Conservation (phyloP, 1,140 invertebrate species). For the Leptoteleia sp. region DNA sequence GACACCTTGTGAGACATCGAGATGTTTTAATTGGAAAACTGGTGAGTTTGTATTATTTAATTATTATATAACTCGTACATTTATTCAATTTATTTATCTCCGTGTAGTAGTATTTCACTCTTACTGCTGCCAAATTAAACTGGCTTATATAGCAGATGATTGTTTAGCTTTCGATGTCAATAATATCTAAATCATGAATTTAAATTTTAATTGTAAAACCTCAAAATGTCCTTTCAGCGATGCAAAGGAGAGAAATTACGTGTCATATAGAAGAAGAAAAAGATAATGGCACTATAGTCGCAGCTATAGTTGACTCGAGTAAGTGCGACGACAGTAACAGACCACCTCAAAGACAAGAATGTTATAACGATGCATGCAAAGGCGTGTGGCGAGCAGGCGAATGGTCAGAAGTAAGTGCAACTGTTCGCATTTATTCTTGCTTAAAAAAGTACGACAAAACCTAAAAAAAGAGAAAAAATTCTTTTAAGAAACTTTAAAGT, state of each 20-base stretch:
- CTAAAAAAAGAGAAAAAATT: too few species aligned
- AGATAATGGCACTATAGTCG: conserved; percentile 82
- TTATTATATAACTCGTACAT: too few species aligned
- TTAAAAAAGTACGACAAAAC: conserved; percentile 2
- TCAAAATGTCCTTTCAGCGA: conserved; percentile 81
- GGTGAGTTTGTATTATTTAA: conserved; percentile 77
- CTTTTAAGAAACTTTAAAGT: background rate
- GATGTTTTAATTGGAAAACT: conserved; percentile 89
- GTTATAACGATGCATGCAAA: conserved; percentile 89
- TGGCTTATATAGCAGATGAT: too few species aligned
- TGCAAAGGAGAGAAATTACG: conserved; percentile 87
- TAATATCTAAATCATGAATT: background rate
- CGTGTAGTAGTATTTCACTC: too few species aligned
- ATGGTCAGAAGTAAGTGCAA: conserved; percentile 90
- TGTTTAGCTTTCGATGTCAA: too few species aligned
- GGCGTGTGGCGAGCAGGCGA: conserved; percentile 91
- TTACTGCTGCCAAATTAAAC: too few species aligned
- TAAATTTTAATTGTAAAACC: background rate
- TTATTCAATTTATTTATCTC: too few species aligned
- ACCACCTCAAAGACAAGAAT: conserved; percentile 88
- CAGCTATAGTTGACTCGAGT: conserved; percentile 82
- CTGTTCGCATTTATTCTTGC: conserved; percentile 4
- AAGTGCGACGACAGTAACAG: conserved; percentile 86
- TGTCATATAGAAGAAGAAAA: conserved; percentile 81
- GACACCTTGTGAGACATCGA: conserved; percentile 86